Evolutionary conservation across 1,140 invertebrate species (phyloP).

Genomic region (Trissolcus basalis): DNA sequence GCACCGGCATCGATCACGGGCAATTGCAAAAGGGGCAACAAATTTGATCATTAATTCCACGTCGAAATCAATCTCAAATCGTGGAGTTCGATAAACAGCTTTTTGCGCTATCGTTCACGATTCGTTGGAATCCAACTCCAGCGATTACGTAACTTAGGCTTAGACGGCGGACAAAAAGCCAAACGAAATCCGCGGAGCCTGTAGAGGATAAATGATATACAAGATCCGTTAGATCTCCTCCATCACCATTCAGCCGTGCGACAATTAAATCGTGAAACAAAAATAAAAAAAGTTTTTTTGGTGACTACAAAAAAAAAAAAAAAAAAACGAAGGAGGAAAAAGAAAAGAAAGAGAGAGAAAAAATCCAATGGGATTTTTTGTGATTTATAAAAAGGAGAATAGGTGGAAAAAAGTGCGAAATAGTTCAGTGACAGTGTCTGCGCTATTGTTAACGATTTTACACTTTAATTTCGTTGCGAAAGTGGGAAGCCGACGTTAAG

Average conservation of each 20-base stretch:
- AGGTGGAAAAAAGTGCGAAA: slow-evolving; percentile 33
- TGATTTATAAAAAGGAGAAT: too few relatives aligned
- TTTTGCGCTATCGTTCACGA: slow-evolving; percentile 14
- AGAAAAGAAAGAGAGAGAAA: too few relatives aligned
- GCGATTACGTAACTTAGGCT: slow-evolving; percentile 34
- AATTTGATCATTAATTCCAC: slow-evolving; percentile 18
- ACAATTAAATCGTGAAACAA: slow-evolving; percentile 57
- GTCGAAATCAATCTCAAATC: slow-evolving; percentile 24
- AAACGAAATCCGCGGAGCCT: slow-evolving; percentile 36
- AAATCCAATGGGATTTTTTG: too few relatives aligned
- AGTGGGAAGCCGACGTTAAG: too few relatives aligned
- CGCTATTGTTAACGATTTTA: too few relatives aligned
- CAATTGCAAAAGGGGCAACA: slow-evolving; percentile 15
- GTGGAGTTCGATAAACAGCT: slow-evolving; percentile 42
- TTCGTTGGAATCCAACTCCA: slow-evolving; percentile 13
- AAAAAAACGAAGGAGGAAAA: slow-evolving; percentile 6
- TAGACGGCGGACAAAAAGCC: slow-evolving; percentile 40
- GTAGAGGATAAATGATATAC: slow-evolving; percentile 52
- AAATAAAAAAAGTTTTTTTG: too few relatives aligned
- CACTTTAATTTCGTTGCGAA: too few relatives aligned
- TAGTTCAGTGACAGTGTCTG: slow-evolving; percentile 39
- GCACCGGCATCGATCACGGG: not conserved
- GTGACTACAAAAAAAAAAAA: too few relatives aligned
- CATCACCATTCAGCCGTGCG: slow-evolving; percentile 52
- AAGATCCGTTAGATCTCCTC: slow-evolving; percentile 54